These are phyloP conservation scores for Bilobella aurantiaca DNA, from an alignment of 1,140 invertebrate species.

Conservation along the genomic window DNA sequence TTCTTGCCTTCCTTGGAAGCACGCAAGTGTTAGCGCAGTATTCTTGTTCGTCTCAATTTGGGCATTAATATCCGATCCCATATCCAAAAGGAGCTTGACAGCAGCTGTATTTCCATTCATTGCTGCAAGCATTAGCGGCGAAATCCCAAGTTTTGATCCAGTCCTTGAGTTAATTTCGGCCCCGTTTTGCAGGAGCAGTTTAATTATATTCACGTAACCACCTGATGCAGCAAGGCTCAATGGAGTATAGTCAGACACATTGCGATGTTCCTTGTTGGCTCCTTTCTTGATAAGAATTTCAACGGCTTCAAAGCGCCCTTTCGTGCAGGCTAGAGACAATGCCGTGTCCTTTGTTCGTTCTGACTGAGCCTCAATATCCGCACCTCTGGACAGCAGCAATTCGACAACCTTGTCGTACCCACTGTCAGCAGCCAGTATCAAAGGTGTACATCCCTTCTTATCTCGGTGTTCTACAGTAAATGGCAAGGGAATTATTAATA, in stretches of 20 bases:
- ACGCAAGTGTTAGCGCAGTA: conserved; percentile 94
- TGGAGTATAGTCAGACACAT: conserved; percentile 98
- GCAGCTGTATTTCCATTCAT: conserved; percentile 98
- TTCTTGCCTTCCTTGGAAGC: conserved; percentile 97
- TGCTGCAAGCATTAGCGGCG: conserved; percentile 95
- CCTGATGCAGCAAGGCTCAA: conserved; percentile 93
- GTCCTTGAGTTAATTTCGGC: conserved; percentile 98
- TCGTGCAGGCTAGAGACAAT: conserved; percentile 90
- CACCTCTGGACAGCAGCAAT: conserved; percentile 78
- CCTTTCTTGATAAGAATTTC: conserved; percentile 76
- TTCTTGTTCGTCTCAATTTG: conserved; percentile 99
- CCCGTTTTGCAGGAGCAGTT: conserved; percentile 73
- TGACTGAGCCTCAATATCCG: conserved; percentile 95
- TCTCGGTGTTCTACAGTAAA: conserved; percentile 90
- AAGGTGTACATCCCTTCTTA: conserved; percentile 96
- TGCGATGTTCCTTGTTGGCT: conserved; percentile 97
- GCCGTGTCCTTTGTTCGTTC: conserved; percentile 98
- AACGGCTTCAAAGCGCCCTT: conserved; percentile 90
- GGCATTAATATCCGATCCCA: conserved; percentile 98
- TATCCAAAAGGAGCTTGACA: conserved; percentile 82
- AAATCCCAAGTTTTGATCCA: conserved; percentile 93
- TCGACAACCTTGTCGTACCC: conserved; percentile 93
- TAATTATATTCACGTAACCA: conserved; percentile 97
- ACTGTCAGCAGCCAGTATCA: conserved; percentile 92
- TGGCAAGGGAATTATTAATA: too few relatives aligned